These are phyloP conservation scores for Ursus arctos DNA, from an alignment of 2,113 vertebrate genomes.

Conservation along the genomic window DNA sequence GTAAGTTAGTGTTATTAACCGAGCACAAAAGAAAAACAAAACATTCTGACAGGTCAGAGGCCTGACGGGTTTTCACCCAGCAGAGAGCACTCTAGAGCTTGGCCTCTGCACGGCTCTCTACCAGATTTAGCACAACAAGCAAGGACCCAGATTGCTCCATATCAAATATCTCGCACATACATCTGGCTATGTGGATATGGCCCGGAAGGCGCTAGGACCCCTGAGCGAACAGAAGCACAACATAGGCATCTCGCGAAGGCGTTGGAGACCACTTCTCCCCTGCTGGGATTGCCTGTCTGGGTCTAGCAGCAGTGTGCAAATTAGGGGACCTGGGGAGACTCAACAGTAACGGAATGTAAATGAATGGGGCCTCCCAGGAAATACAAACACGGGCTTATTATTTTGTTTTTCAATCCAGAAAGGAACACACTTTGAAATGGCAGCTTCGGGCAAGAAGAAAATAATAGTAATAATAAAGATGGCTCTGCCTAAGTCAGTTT, in stretches of 20 bases:
- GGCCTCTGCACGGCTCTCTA: not conserved
- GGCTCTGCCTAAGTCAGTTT: conserved; percentile 80
- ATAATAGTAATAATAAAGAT: conserved; percentile 66
- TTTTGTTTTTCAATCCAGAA: conserved; percentile 83
- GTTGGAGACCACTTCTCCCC: conserved; percentile 55
- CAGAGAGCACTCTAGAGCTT: not conserved
- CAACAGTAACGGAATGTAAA: conserved; percentile 80
- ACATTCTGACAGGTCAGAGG: not conserved
- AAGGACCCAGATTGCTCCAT: not conserved
- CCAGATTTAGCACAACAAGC: not conserved
- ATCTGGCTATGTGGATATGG: not conserved
- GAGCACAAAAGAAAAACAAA: not conserved
- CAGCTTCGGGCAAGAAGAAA: conserved; percentile 72
- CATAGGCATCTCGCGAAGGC: conserved; percentile 31
- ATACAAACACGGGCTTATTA: conserved; percentile 82
- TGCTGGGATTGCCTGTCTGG: conserved; percentile 4
- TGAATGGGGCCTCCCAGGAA: conserved; percentile 78
- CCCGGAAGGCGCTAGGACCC: not conserved
- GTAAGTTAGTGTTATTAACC: not conserved
- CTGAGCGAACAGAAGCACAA: conserved; percentile 31
- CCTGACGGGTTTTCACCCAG: not conserved
- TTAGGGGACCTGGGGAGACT: conserved; percentile 72
- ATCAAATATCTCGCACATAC: not conserved
- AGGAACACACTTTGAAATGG: conserved; percentile 63
- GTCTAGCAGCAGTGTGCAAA: conserved; percentile 67